Base-by-base conservation (phyloP, 2,113 vertebrate species). In the Brachionichthys hirsutus region DNA sequence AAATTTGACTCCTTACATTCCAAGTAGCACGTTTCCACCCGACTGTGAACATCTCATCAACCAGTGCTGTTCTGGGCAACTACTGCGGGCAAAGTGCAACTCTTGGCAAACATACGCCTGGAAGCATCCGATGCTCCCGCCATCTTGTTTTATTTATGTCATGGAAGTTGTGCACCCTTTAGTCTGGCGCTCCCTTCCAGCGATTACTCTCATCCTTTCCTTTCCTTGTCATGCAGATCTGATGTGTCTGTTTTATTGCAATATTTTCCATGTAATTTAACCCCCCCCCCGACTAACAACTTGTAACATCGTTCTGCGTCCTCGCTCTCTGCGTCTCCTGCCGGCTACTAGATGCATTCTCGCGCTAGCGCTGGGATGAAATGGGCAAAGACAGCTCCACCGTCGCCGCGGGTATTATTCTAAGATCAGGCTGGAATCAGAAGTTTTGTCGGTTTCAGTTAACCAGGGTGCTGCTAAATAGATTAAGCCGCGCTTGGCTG, bases 371-470 rank as follows among this genome's bases (percentile, higher is more conserved):
- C 69, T 30, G 57, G 36, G 69, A 85, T 49, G 52, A 78, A 76
- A 87, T 79, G 67, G 58, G 62, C 68, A 45, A 67, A 78, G 86
- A 84, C 83, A 80, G 83, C 79, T 65, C 85, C 76, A 59, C 76
- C 59, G 67, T 65, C 46, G 86, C 87, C 83, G 77, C 67, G 66
- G 87, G 87, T 88, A 79, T 88, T 87, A 69, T 85, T 85, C 81
- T 63, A 78, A 83, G 81, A 89, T 87, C 83, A 55, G 82, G 76
- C 85, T 77, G 78, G 69, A 88, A 85, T 85, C 87, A 85, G 85
- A 88, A 86, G 88, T 88, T 88, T 88, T 85, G 89, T 89, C 88
- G 63, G 81, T 87, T 85, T 84, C 80, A 77, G 84, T 90, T 89
- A 86, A 84, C 81, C 79, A 50, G 71, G 74, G 61, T 75, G 34